Evolutionary conservation across 2,888 invertebrate genomes (phyloP).

Genomic region (Sympetrum striolatum): DNA sequence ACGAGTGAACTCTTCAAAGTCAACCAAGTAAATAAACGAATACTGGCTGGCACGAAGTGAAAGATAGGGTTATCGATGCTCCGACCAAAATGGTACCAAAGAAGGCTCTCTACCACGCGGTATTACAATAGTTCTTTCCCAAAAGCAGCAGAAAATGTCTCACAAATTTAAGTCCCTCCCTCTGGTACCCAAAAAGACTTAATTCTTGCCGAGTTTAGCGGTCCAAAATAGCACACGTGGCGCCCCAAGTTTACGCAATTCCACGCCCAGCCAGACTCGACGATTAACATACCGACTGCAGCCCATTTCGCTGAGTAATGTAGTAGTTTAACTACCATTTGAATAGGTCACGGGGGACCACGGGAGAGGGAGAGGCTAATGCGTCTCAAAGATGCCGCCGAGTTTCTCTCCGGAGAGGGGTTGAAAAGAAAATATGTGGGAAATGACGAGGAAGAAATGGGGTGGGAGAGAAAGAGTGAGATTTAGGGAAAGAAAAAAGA

Average conservation of each 20-base stretch:
- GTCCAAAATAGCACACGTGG: neutral
- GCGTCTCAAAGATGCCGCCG: neutral
- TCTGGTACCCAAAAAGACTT: too few species aligned
- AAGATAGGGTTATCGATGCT: too few species aligned
- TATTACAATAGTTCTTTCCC: too few species aligned
- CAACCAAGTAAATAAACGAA: too few species aligned
- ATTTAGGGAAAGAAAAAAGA: neutral
- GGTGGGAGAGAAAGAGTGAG: neutral
- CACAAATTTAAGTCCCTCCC: too few species aligned
- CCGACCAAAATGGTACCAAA: too few species aligned
- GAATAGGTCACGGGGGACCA: neutral
- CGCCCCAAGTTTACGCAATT: neutral
- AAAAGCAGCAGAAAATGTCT: too few species aligned
- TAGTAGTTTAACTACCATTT: conserved; percentile 28
- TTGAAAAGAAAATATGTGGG: neutral
- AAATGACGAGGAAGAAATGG: neutral
- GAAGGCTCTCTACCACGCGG: too few species aligned
- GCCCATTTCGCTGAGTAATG: conserved; percentile 8
- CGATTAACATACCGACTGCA: conserved; percentile 22
- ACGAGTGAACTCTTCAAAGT: too few species aligned
- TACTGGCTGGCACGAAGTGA: too few species aligned
- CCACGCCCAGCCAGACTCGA: neutral
- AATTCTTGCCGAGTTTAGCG: too few species aligned
- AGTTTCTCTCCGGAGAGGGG: neutral
- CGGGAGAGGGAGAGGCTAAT: neutral